A percentile compares a stretch with the other conserved stretches of the same genome.
Evolutionary conservation across 2,113 vertebrate genomes (phyloP).

Genomic region (Anoura caudifer): DNA sequence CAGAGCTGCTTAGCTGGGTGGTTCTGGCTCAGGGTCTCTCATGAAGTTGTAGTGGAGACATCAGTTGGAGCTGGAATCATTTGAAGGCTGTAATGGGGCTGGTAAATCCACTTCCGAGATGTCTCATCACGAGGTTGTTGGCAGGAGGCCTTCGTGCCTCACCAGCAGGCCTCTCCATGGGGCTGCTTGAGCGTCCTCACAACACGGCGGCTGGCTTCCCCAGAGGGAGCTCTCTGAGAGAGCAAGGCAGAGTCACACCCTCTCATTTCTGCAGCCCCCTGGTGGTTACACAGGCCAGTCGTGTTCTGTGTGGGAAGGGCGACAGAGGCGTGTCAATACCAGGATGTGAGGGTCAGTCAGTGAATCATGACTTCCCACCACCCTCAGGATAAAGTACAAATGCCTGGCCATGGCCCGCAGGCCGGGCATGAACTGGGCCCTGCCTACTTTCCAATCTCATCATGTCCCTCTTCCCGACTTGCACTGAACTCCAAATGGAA

Average conservation of each 20-base stretch:
- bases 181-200: neutral
- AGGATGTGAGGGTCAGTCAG: neutral
- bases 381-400: neutral
- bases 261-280: neutral
- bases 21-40: neutral
- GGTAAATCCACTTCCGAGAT: neutral
- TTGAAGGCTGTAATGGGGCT: neutral
- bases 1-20: neutral
- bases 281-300: too few relatives aligned
- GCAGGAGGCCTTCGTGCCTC: neutral
- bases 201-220: neutral
- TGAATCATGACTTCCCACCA: neutral
- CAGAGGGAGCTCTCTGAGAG: neutral
- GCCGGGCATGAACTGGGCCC: neutral
- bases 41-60: neutral
- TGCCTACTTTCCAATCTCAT: neutral
- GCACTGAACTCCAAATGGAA: neutral
- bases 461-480: neutral
- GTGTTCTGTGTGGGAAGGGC: neutral
- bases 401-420: neutral
- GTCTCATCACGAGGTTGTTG: neutral
- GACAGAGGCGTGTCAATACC: too few relatives aligned
- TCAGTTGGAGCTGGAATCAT: neutral
- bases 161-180: rapidly evolving
- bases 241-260: neutral